phyloP scores from a whole-genome alignment of 1,140 invertebrate species.

The Ridgeia piscesae region DNA sequence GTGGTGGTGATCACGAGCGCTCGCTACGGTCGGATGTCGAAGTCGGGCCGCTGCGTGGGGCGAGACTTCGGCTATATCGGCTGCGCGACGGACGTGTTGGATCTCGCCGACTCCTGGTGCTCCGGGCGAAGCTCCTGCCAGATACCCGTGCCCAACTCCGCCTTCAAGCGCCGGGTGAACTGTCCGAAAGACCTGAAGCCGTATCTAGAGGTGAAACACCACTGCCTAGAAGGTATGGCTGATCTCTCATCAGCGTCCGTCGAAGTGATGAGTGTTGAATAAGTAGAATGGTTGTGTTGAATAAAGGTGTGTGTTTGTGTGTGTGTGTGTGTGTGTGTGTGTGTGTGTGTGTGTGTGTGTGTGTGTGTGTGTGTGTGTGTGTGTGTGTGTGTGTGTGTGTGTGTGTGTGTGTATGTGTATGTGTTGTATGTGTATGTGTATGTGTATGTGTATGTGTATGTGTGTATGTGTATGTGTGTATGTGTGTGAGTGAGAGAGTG shows the following conservation, averaged over 20 bases:
- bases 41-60: conserved; percentile 20
- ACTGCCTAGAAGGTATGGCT: conserved; percentile 25
- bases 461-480: too few species aligned
- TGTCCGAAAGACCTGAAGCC: conserved; percentile 30
- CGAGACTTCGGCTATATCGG: conserved; percentile 27
- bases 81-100: conserved; percentile 22
- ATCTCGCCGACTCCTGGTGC: conserved; percentile 27
- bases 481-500: too few species aligned
- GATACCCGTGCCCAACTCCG: conserved; percentile 26
- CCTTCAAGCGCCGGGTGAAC: conserved; percentile 21
- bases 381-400: background rate
- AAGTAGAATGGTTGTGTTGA: too few species aligned
- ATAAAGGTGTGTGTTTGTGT: background rate
- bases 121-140: conserved; percentile 26
- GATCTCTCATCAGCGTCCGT: background rate
- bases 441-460: too few species aligned
- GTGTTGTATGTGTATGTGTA: too few species aligned
- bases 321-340: background rate
- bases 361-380: background rate
- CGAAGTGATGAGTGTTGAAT: too few species aligned
- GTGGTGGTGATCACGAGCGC: conserved; percentile 23
- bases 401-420: background rate
- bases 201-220: conserved; percentile 22
- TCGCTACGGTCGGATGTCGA: conserved; percentile 29
- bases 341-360: background rate